Evolutionary conservation across 2,888 invertebrate genomes (phyloP).

Genomic region (Phortica okadai): DNA sequence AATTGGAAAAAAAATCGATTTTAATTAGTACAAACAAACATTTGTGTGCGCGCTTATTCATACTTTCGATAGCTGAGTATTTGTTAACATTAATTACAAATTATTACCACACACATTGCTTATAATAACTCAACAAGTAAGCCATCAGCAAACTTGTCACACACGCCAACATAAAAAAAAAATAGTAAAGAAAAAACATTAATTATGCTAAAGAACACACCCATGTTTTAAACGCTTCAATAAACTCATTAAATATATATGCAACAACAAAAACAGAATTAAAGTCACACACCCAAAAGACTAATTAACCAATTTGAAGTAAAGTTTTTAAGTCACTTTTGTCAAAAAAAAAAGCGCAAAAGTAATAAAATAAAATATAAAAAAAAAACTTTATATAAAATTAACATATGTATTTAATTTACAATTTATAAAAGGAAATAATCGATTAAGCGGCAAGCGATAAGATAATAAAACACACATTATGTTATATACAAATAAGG

Average conservation of each 20-base stretch:
- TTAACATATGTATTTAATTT: background rate
- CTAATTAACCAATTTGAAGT: no score
- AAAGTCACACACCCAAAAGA: background rate
- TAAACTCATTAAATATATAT: background rate
- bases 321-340: background rate
- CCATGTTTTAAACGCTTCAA: conserved; percentile 23
- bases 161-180: no score
- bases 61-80: no score
- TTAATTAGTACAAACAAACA: background rate
- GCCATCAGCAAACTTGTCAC: no score
- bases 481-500: background rate
- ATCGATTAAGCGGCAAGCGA: conserved; percentile 28
- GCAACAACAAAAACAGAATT: no score
- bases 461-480: background rate
- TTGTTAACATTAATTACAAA: no score
- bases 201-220: conserved; percentile 20
- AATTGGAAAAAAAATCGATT: conserved; percentile 1
- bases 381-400: background rate
- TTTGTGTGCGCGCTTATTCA: background rate
- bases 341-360: background rate
- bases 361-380: no score
- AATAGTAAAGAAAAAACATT: background rate
- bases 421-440: conserved; percentile 34
- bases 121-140: no score
- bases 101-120: no score